Base-by-base conservation (phyloP, 2,113 vertebrate genomes). In the Todiramphus chloris region DNA sequence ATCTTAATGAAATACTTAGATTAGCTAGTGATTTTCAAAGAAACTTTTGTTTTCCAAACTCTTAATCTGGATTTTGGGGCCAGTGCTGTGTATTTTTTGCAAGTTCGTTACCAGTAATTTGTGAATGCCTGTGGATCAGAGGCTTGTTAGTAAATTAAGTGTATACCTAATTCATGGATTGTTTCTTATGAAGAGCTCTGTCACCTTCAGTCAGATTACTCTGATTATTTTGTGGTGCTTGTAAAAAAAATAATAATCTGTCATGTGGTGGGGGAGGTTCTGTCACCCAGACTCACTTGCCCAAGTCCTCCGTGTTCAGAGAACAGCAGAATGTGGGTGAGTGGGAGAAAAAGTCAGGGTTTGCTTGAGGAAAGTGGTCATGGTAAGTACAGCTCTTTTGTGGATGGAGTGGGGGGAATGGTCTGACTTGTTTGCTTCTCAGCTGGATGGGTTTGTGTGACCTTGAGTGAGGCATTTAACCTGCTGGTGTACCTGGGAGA, bases 51-150 rank as follows among this genome's bases (percentile, higher is more conserved):
- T 96, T 94, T 95, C 91, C 92, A 86, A 84, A 94, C 82, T 27
- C 50, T 91, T 88, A 59, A 80, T 90, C 50, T 33, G 78, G 76
- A 89, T 94, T 93, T 90, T 92, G 83, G 92, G 92, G 94, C 77
- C 43, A 96, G n/a, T 59, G 96, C 91, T 92, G 53, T 56, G 83
- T 69, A 79, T 8, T 60, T 75, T 94, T 94, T 96, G 96, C 92
- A 91, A 94, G 93, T 87, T 97, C 6, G 9, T 94, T 95, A 94
- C 66, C 70, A 94, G 94, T 96, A 93, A 64, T 94, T 96, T 89
- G 91, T 97, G 94, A 96, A 94, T 94, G 95, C 95, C 96, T 95
- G 95, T 94, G 89, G 83, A 75, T 91, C 92, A 94, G 90, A 95
- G 96, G 81, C 96, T 96, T 82, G 77, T 93, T 89, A 95, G 94